A percentile compares a stretch with the other conserved stretches of the same genome.
Conservation (phyloP, 2,888 invertebrate species). For the Ophion costatus region DNA sequence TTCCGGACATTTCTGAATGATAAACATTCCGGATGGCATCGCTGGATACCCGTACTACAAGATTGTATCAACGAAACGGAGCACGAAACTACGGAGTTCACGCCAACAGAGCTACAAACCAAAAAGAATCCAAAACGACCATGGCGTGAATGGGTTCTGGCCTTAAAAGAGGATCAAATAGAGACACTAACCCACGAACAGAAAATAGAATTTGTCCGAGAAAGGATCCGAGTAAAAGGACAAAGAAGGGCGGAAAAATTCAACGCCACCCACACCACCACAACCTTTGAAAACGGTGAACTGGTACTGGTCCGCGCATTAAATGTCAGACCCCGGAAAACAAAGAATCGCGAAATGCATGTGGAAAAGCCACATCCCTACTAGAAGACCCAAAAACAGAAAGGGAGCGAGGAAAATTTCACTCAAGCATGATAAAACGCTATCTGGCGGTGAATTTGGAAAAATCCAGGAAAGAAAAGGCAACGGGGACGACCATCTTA, state of each 20-base stretch:
- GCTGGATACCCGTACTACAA: no score
- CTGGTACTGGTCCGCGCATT: not conserved
- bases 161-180: no score
- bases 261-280: not conserved
- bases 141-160: no score
- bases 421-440: not conserved
- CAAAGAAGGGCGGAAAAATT: slow-evolving; percentile 8
- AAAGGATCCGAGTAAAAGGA: slow-evolving; percentile 1
- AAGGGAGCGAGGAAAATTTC: slow-evolving; percentile 33
- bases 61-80: no score
- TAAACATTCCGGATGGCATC: no score
- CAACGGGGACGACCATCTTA: not conserved
- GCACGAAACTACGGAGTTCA: no score
- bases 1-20: no score
- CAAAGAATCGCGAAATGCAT: not conserved
- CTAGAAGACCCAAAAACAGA: not conserved
- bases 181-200: not conserved
- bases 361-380: not conserved
- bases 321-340: not conserved
- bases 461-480: not conserved
- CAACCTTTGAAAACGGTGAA: not conserved
- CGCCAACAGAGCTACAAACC: no score
- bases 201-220: not conserved
- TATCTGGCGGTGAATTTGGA: not conserved
- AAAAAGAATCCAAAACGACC: no score